Conservation (phyloP, 2,797 vertebrate species). For the Hyperoplus lanceolatus region DNA sequence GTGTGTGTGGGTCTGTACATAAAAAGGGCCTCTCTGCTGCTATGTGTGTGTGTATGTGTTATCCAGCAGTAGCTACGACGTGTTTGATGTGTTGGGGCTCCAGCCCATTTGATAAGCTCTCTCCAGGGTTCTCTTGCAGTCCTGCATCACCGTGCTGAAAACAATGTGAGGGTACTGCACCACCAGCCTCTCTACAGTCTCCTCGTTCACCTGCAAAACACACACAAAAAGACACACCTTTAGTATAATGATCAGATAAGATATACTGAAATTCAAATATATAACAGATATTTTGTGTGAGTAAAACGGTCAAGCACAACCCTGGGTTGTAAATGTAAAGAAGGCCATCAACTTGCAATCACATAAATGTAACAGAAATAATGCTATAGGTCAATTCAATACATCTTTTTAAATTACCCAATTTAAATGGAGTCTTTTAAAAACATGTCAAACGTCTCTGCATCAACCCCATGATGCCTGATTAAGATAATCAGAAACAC, state of each 20-base stretch:
- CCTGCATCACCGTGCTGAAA: conserved; percentile 99
- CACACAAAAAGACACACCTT: not conserved
- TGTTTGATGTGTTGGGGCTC: conserved; percentile 94
- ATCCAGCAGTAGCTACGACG: conserved; percentile 86
- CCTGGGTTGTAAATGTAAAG: not conserved
- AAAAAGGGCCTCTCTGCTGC: conserved; percentile 38
- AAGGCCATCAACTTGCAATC: conserved; percentile 22
- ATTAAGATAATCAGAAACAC: conserved; percentile 38
- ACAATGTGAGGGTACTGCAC: conserved; percentile 97
- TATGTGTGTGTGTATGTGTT: conserved; percentile 20
- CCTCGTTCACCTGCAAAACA: conserved; percentile 92
- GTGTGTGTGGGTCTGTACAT: conserved; percentile 49
- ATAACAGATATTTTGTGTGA: not conserved
- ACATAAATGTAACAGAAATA: conserved; percentile 18
- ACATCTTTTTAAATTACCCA: conserved; percentile 13
- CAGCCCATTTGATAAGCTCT: conserved; percentile 99
- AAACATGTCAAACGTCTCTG: conserved; percentile 21
- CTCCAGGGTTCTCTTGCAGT: conserved; percentile 99
- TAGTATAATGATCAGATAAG: not conserved
- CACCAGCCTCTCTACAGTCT: conserved; percentile 96
- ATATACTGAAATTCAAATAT: not conserved
- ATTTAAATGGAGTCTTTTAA: conserved; percentile 17
- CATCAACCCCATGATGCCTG: conserved; percentile 8
- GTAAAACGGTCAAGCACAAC: not conserved
- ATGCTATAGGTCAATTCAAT: conserved; percentile 28